Conservation (phyloP, 2,888 invertebrate genomes). For the Metalampra italica region DNA sequence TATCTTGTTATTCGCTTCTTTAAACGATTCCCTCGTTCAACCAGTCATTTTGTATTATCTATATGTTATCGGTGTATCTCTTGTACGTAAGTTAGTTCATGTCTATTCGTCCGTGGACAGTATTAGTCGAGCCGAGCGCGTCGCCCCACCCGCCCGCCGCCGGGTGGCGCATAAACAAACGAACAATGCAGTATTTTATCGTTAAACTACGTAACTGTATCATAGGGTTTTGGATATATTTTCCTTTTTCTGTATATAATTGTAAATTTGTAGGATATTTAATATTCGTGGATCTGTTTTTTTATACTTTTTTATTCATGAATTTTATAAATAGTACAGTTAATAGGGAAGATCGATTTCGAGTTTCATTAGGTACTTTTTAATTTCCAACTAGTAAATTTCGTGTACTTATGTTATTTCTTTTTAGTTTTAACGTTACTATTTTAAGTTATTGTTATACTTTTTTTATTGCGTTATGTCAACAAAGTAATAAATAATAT, state of each 20-base stretch:
- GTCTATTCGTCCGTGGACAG: slow-evolving; percentile 51
- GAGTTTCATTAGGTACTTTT: slow-evolving; percentile 20
- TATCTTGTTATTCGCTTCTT: too few species aligned
- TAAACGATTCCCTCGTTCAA: too few species aligned
- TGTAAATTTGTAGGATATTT: slow-evolving; percentile 71
- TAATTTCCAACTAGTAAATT: slow-evolving; percentile 16
- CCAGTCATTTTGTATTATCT: too few species aligned
- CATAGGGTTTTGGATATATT: slow-evolving; percentile 63
- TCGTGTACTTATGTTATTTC: slow-evolving; percentile 27
- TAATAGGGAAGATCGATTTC: slow-evolving; percentile 32
- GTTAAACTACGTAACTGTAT: slow-evolving; percentile 50
- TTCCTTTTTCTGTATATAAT: slow-evolving; percentile 67
- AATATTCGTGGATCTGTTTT: slow-evolving; percentile 58
- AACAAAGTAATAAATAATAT: slow-evolving; percentile 1
- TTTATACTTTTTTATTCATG: slow-evolving; percentile 44
- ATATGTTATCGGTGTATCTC: slow-evolving; percentile 16
- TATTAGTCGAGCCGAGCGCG: slow-evolving; percentile 41
- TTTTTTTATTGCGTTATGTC: slow-evolving; percentile 14
- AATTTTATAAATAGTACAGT: slow-evolving; percentile 17
- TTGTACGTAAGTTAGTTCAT: slow-evolving; percentile 35
- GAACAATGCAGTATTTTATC: slow-evolving; percentile 67
- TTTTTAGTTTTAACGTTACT: slow-evolving; percentile 24
- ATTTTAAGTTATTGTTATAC: slow-evolving; percentile 24
- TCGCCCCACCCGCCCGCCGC: slow-evolving; percentile 25
- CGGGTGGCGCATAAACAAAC: slow-evolving; percentile 29